phyloP scores from a whole-genome alignment of 2,797 vertebrate species.

The Antennarius maculatus region DNA sequence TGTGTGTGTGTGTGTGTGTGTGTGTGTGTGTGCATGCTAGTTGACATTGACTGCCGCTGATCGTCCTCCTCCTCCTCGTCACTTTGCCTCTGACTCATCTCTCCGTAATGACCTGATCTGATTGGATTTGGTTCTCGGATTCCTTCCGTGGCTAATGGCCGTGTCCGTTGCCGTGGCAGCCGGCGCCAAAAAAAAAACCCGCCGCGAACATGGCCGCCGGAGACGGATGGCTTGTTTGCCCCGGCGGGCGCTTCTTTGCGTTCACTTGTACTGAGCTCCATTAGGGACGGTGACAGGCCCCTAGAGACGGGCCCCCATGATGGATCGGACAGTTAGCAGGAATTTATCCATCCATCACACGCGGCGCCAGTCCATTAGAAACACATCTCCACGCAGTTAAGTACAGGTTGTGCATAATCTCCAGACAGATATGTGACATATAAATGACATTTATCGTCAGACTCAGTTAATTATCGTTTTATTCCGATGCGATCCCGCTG shows the following conservation, averaged over 20 bases:
- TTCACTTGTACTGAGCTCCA: constrained; percentile 48
- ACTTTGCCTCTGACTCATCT: constrained; percentile 54
- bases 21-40: constrained; percentile 37
- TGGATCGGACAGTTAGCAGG: constrained; percentile 34
- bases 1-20: constrained; percentile 10
- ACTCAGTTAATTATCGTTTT: constrained; percentile 44
- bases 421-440: constrained; percentile 28
- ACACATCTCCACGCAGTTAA: constrained; percentile 21
- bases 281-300: constrained; percentile 40
- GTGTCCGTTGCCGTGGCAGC: constrained; percentile 69
- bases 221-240: constrained; percentile 61
- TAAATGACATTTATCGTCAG: constrained; percentile 33
- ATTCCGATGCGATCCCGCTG: constrained; percentile 19
- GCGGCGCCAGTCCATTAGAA: constrained; percentile 22
- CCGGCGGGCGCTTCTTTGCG: constrained; percentile 45
- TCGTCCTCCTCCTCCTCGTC: constrained; percentile 27
- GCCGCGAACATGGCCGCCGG: constrained; percentile 58
- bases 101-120: constrained; percentile 71
- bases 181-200: constrained; percentile 50
- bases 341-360: constrained; percentile 31
- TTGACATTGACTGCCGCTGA: constrained; percentile 51
- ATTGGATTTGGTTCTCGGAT: constrained; percentile 75
- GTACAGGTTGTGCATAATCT: constrained; percentile 39
- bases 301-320: constrained; percentile 26
- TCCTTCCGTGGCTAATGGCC: constrained; percentile 66